A percentile compares a stretch with the other conserved stretches of the same genome.
Conservation (phyloP, 1,140 invertebrate species). For the Drosophila sproati region DNA sequence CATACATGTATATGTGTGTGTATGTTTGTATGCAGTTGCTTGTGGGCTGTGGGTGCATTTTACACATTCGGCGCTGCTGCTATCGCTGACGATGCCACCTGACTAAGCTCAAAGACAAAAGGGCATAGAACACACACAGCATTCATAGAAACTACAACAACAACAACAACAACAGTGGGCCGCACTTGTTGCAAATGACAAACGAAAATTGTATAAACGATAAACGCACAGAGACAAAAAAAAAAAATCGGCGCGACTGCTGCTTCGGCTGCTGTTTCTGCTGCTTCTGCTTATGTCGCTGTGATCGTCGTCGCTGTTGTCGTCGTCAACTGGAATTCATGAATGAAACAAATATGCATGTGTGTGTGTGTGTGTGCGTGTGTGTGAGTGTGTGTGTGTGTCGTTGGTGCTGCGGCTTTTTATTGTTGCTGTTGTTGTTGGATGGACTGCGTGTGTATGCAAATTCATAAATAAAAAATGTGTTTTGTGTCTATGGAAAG, state of each 20-base stretch:
- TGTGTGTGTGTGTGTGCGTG: slow-evolving; percentile 21
- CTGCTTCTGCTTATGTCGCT: slow-evolving; percentile 20
- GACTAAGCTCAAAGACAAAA: slow-evolving; percentile 66
- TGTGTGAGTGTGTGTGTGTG: slow-evolving; percentile 16
- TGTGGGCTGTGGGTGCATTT: slow-evolving; percentile 62
- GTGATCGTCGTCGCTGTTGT: slow-evolving; percentile 6
- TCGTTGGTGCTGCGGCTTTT: slow-evolving; percentile 24
- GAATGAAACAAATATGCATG: slow-evolving; percentile 77
- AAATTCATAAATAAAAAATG: slow-evolving; percentile 74
- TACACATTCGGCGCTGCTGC: slow-evolving; percentile 42
- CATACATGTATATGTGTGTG: slow-evolving; percentile 26
- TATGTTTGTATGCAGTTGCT: slow-evolving; percentile 29
- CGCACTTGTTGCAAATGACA: slow-evolving; percentile 81
- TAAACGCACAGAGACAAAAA: slow-evolving; percentile 37
- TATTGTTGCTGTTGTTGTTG: slow-evolving; percentile 19
- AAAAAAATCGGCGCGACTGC: slow-evolving; percentile 38
- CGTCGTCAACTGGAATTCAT: slow-evolving; percentile 76
- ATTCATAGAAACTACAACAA: not conserved
- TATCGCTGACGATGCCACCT: slow-evolving; percentile 49
- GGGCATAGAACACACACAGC: slow-evolving; percentile 43
- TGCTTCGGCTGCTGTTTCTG: slow-evolving; percentile 15
- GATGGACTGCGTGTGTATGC: slow-evolving; percentile 72
- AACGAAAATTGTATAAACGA: slow-evolving; percentile 61
- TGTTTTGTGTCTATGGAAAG: slow-evolving; percentile 47
- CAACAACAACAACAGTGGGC: slow-evolving; percentile 31